Evolutionary conservation across 2,888 invertebrate species (phyloP), one percentile per base, ranked within the genome.

Genomic region (Osmoderma eremita): DNA sequence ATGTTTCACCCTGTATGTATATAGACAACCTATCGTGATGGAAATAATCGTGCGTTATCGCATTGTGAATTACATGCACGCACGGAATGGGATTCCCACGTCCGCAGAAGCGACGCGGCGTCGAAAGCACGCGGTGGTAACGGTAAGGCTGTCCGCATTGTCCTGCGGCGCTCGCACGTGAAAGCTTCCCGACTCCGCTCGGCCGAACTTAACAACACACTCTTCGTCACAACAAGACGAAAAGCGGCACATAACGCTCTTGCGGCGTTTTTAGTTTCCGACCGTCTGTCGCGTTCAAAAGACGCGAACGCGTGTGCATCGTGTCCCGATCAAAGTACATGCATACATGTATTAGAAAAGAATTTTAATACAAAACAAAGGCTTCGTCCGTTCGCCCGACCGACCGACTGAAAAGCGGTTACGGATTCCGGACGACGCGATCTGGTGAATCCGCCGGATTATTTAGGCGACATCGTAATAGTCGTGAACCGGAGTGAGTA

Each of bases 241-340:
- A 58, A 61, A 61, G 17, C 15, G 17, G 58, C 30, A 15, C 58
- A 20, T 1, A 1, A 6, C 17, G 30, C n/a, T n/a, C n/a, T n/a
- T n/a, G 41, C n/a, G 36, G 3, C 42, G 53, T 53, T 53, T 48
- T 61, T 30, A 48, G 58, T 61, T 61, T n/a, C 58, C 45, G 30
- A 17, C 45, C 30, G 58, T 45, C 58, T 30, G 45, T 17, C 30
- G 18, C 42, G 45, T 18, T 45, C 45, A 45, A 61, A 61, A 45
- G 18, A 61, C 58, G 45, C 45, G 41, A 30, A 45, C 1, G 30
- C 12, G 8, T 30, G 22, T 30, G 10, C 30, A 6, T 30, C 30
- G 36, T 45, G 18, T 30, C 36, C 22, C 15, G 1, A 41, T 41
- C 13, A 41, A 45, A 20, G 20, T n/a, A 17, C 6, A 20, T 8